A percentile compares a stretch with the other conserved stretches of the same genome.
phyloP scores from a whole-genome alignment of 2,113 vertebrate genomes.

The Athene cunicularia region DNA sequence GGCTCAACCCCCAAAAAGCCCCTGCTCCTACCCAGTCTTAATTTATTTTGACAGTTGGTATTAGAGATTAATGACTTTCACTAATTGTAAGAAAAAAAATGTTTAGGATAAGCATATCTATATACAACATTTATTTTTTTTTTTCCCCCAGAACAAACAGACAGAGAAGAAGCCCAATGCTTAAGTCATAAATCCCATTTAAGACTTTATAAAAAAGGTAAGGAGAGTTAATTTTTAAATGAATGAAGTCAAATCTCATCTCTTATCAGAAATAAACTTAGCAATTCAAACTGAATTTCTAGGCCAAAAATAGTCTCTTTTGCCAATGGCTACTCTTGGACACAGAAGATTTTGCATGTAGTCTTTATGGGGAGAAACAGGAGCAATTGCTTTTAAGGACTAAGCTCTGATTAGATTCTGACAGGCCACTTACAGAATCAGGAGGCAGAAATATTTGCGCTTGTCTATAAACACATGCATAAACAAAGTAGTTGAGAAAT shows the following conservation, averaged over 20 bases:
- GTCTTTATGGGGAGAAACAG: background rate
- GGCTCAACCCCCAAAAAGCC: background rate
- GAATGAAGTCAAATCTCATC: background rate
- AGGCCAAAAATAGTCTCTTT: background rate
- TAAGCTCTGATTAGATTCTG: background rate
- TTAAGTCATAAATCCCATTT: background rate
- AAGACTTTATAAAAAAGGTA: background rate
- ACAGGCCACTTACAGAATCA: background rate
- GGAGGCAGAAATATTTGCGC: background rate
- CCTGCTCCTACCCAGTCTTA: background rate
- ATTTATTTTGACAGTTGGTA: background rate
- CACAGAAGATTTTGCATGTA: background rate
- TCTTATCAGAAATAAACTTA: background rate
- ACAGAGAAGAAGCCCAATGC: background rate
- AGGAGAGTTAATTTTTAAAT: background rate
- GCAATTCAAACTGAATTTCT: background rate
- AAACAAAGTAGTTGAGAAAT: background rate
- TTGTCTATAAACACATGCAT: background rate
- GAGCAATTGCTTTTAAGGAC: background rate
- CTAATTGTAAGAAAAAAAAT: background rate
- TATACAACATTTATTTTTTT: background rate
- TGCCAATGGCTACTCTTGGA: background rate
- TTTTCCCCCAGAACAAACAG: background rate
- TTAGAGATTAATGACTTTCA: background rate
- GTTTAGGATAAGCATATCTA: background rate